A percentile compares a stretch with the other conserved stretches of the same genome.
phyloP scores from a whole-genome alignment of 2,888 invertebrate genomes.

The Craniophora ligustri region DNA sequence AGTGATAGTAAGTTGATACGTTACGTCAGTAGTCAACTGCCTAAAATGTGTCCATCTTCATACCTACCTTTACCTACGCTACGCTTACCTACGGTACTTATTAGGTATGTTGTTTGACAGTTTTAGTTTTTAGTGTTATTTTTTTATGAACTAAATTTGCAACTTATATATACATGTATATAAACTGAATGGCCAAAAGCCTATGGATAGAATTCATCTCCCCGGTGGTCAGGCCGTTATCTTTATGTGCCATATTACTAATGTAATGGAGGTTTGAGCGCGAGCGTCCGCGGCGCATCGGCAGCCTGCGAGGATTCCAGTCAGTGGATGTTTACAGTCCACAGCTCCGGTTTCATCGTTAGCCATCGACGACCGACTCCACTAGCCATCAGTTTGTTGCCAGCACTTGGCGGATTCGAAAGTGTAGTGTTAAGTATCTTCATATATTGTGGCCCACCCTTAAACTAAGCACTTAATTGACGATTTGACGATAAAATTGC shows the following conservation, averaged over 20 bases:
- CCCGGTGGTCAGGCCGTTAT: constrained; percentile 56
- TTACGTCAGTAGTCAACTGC: neutral
- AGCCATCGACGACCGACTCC: constrained; percentile 66
- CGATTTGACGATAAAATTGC: constrained; percentile 13
- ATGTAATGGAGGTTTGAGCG: constrained; percentile 52
- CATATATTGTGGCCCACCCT: constrained; percentile 33
- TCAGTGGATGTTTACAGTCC: constrained; percentile 84
- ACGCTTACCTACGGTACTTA: too few species aligned
- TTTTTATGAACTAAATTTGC: neutral
- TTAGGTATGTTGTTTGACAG: neutral
- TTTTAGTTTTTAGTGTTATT: too few species aligned
- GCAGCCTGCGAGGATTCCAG: constrained; percentile 75
- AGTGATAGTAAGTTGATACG: neutral
- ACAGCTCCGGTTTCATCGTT: constrained; percentile 83
- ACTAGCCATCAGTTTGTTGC: constrained; percentile 74
- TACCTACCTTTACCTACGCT: too few species aligned
- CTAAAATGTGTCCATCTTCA: too few species aligned
- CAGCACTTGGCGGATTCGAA: constrained; percentile 73
- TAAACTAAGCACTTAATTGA: constrained; percentile 19
- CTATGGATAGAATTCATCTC: constrained; percentile 18
- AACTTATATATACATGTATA: constrained; percentile 6
- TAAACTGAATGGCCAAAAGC: constrained; percentile 38
- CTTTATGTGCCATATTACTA: constrained; percentile 53
- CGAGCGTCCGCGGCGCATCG: constrained; percentile 55
- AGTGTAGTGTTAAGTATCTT: constrained; percentile 67